Base-by-base conservation (phyloP, 2,888 invertebrate species). In the Polymixis flavicincta region DNA sequence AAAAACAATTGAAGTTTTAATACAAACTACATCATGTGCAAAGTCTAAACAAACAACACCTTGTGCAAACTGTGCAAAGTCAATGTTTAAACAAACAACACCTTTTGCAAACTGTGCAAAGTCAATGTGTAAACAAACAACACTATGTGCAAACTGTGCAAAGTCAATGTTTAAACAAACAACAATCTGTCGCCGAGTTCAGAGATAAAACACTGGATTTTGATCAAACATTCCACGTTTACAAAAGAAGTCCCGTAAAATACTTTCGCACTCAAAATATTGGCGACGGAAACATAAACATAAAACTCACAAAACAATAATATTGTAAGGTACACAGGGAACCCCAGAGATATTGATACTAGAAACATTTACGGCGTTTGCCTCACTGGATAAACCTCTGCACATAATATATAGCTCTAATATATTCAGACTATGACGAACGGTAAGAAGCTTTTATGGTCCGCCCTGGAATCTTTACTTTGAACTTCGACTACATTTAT, bases 351-450 rank as follows among this genome's bases (percentile, higher is more conserved):
- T 87, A 87, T 87, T 87, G 86, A 84, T 87, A 86, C 74, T 84
- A 77, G 80, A 61, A 75, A 86, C 86, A 84, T 87, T 86, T 86
- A 86, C 84, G 78, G 82, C 69, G 84, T 71, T 88, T 78, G 88
- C 84, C 81, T 74, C 86, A 86, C 61, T 45, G 84, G 86, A 87
- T 87, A 87, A 87, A 86, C 78, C 86, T 57, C 66, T 71, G 78
- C 80, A 75, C 76, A 78, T 82, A 79, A 86, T 86, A 85, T 83
- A 83, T 82, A 83, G 76, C 74, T 80, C 59, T 91, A 90, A 92
- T 93, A 91, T 92, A 92, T 92, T 91, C 90, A 82, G 84, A 84
- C 86, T 88, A 92, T 92, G 91, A 91, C 86, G 89, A 87, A 92
- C 90, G 89, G 86, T 89, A 88, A 89, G 86, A 87, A 87, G 85